Evolutionary conservation across 2,797 vertebrate genomes (phyloP).

Genomic region (Choloepus didactylus): DNA sequence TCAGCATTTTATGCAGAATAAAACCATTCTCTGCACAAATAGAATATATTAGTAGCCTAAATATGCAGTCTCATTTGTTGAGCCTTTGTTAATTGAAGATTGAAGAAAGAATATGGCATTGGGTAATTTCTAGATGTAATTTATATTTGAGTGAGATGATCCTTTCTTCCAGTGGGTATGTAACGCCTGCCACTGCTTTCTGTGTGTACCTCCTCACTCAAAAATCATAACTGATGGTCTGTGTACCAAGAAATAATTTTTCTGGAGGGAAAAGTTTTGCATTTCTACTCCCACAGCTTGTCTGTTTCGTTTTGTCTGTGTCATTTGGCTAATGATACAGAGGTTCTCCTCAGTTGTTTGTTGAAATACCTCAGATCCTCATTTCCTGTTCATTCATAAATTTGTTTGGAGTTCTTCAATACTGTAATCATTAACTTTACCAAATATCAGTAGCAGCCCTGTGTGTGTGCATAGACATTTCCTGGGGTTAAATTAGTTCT

Average conservation of each 20-base stretch:
- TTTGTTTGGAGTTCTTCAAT: slow-evolving; percentile 53
- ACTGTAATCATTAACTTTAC: slow-evolving; percentile 61
- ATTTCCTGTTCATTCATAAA: slow-evolving; percentile 58
- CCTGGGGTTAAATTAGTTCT: slow-evolving; percentile 60
- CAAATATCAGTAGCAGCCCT: slow-evolving; percentile 35
- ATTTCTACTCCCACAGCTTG: not conserved
- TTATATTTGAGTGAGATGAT: not conserved
- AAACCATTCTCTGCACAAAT: not conserved
- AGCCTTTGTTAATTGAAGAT: not conserved
- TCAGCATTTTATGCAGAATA: not conserved
- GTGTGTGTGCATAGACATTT: slow-evolving; percentile 49
- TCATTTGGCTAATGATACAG: not conserved
- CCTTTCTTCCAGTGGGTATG: not conserved
- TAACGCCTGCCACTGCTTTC: not conserved
- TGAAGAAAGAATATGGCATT: not conserved
- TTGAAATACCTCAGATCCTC: slow-evolving; percentile 18
- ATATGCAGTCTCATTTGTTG: not conserved
- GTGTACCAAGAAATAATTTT: not conserved
- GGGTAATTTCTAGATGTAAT: not conserved
- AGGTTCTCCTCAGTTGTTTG: not conserved
- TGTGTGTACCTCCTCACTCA: not conserved
- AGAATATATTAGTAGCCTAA: not conserved
- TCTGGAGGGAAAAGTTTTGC: not conserved
- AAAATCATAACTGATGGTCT: not conserved
- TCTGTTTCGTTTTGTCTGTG: not conserved